These are phyloP conservation scores for Platyura marginata DNA, from an alignment of 1,140 invertebrate genomes.

Conservation along the genomic window DNA sequence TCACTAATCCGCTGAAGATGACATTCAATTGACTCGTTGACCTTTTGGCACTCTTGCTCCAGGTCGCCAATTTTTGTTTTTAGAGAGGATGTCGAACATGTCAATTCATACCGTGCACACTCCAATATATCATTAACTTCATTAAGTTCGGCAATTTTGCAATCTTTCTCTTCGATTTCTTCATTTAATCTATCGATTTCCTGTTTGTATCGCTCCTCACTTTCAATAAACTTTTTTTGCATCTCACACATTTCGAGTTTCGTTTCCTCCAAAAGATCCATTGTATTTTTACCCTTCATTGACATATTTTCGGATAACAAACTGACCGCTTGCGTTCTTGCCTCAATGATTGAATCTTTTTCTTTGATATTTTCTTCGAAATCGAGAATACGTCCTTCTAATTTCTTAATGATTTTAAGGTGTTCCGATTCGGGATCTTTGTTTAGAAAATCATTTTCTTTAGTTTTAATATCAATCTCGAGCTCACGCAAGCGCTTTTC, in stretches of 20 bases:
- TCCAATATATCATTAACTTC: slow-evolving; percentile 31
- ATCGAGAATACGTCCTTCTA: slow-evolving; percentile 45
- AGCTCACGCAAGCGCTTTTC: slow-evolving; percentile 15
- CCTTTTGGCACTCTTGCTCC: slow-evolving; percentile 18
- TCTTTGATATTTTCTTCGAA: slow-evolving; percentile 64
- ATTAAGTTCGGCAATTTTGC: slow-evolving; percentile 29
- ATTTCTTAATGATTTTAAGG: slow-evolving; percentile 29
- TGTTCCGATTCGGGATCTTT: slow-evolving; percentile 12
- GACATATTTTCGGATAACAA: slow-evolving; percentile 56
- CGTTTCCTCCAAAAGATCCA: slow-evolving; percentile 55
- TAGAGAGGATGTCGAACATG: slow-evolving; percentile 31
- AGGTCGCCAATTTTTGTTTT: slow-evolving; percentile 30
- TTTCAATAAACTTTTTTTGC: slow-evolving; percentile 53
- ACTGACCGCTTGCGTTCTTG: slow-evolving; percentile 62
- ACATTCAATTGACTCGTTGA: slow-evolving; percentile 9
- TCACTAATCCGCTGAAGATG: slow-evolving; percentile 4
- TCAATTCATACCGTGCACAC: slow-evolving; percentile 34
- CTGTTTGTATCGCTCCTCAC: slow-evolving; percentile 49
- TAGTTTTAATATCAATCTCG: slow-evolving; percentile 16
- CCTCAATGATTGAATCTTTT: slow-evolving; percentile 70
- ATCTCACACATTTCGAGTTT: slow-evolving; percentile 61
- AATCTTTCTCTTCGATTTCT: slow-evolving; percentile 35
- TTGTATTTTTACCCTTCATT: slow-evolving; percentile 46
- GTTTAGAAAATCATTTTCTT: slow-evolving; percentile 9
- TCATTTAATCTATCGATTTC: slow-evolving; percentile 38